Evolutionary conservation across 2,797 vertebrate genomes (phyloP).

Genomic region (Cichlasoma orientale): DNA sequence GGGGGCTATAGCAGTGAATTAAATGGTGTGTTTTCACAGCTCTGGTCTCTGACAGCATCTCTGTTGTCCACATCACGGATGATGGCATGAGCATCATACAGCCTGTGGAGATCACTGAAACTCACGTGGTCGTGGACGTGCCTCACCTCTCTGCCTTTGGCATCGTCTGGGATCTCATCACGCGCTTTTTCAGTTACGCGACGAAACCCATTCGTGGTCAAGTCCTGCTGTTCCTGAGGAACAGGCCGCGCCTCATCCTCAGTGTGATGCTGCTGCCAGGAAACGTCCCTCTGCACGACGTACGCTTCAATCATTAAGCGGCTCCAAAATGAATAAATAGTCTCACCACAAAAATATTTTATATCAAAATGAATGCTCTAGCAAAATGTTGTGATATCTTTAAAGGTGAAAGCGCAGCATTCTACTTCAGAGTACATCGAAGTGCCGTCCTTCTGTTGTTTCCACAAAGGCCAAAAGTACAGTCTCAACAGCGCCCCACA

Average conservation of each 20-base stretch:
- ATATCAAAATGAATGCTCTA: not conserved
- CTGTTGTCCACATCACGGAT: constrained; percentile 30
- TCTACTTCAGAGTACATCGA: not conserved
- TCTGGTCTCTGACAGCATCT: constrained; percentile 8
- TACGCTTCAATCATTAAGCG: not conserved
- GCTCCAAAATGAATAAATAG: not conserved
- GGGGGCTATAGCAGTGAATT: not conserved
- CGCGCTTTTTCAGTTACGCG: not conserved
- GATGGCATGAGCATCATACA: constrained; percentile 18
- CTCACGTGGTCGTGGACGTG: constrained; percentile 38
- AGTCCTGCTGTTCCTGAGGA: constrained; percentile 29
- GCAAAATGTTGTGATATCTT: not conserved
- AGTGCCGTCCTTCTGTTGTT: not conserved
- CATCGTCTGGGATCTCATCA: constrained; percentile 2
- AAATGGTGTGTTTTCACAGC: not conserved
- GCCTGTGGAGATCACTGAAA: constrained; percentile 31
- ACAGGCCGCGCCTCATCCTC: not conserved
- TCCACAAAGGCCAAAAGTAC: constrained; percentile 11
- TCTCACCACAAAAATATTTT: not conserved
- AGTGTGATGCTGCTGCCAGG: constrained; percentile 33
- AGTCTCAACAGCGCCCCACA: constrained; percentile 12
- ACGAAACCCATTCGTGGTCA: constrained; percentile 2
- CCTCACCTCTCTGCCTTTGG: constrained; percentile 38
- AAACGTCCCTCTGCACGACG: constrained; percentile 31
- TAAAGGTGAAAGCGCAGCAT: constrained; percentile 24